Evolutionary conservation across 2,113 vertebrate species (phyloP), one percentile per base, ranked within the genome.

Genomic region (Drymodes brunneopygia): DNA sequence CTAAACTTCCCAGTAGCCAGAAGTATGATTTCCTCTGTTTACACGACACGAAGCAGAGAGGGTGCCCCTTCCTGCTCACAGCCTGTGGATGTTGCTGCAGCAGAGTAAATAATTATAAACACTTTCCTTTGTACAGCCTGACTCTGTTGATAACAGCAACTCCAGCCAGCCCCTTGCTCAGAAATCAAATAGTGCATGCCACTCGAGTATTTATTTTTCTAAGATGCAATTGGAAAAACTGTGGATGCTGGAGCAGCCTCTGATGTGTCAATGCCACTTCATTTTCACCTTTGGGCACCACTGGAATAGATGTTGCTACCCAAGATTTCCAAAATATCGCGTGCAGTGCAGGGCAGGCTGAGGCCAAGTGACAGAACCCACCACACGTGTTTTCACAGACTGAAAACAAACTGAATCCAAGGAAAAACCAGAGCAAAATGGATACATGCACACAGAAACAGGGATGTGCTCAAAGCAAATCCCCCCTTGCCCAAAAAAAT

Each of bases 61-160:
- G n/a, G 54, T 82, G 70, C 31, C 86, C 92, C 86, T 92, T 95
- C 88, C 86, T 84, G 72, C 77, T 78, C 81, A 60, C 65, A 57
- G 73, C 73, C 84, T 9, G 48, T 64, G 74, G 66, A 91, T 88
- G 81, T 14, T 92, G 77, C 78, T 54, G 57, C 85, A 88, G 82
- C 70, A 84, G 29, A 84, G 73, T 91, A 93, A 97, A 94, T 86
- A 92, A 87, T 88, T 81, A 81, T 23, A 81, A 95, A 94, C 90
- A 82, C 47, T 91, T 91, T 89, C 60, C 64, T 96, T 94, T 93
- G 61, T 91, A 61, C 64, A 51, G 65, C 1, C 88, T 72, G 83
- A 82, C 61, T 93, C 51, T 85, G 94, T 80, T 85, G 81, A 80
- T 85, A 90, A 77, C 57, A 85, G 81, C 73, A 79, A 12, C 65